phyloP scores from a whole-genome alignment of 2,888 invertebrate genomes.

The Sphaeridia pumilis region DNA sequence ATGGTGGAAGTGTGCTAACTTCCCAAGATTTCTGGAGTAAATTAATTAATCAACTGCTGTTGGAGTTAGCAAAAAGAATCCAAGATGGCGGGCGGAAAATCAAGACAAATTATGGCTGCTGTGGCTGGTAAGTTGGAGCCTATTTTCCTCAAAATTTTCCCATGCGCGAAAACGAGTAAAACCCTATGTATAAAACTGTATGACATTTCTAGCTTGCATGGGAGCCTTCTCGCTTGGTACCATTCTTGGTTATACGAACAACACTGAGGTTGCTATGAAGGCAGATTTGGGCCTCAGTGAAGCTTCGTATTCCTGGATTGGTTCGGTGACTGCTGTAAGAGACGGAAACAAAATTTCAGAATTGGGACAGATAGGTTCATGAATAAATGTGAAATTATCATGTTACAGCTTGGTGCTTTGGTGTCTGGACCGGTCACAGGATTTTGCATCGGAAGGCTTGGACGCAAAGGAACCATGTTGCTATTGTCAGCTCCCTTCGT shows the following conservation, averaged over 20 bases:
- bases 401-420: slow-evolving; percentile 25
- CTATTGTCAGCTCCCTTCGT: slow-evolving; percentile 31
- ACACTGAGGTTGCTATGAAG: slow-evolving; percentile 18
- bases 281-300: slow-evolving; percentile 5
- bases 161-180: no score
- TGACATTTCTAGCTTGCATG: slow-evolving; percentile 23
- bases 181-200: no score
- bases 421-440: slow-evolving; percentile 26
- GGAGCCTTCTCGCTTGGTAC: slow-evolving; percentile 31
- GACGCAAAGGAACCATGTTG: slow-evolving; percentile 30
- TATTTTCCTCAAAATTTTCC: no score
- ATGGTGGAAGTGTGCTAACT: no score
- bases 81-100: no score
- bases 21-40: no score
- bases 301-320: slow-evolving; percentile 47
- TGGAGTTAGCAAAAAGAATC: no score
- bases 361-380: neutral
- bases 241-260: slow-evolving; percentile 23
- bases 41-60: no score
- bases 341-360: neutral
- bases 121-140: no score
- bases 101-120: no score
- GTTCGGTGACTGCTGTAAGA: slow-evolving; percentile 42
- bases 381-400: no score
- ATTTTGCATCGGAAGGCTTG: slow-evolving; percentile 23